A percentile compares a stretch with the other conserved stretches of the same genome.
phyloP scores from a whole-genome alignment of 2,797 vertebrate species.

The Diplodus sargus region DNA sequence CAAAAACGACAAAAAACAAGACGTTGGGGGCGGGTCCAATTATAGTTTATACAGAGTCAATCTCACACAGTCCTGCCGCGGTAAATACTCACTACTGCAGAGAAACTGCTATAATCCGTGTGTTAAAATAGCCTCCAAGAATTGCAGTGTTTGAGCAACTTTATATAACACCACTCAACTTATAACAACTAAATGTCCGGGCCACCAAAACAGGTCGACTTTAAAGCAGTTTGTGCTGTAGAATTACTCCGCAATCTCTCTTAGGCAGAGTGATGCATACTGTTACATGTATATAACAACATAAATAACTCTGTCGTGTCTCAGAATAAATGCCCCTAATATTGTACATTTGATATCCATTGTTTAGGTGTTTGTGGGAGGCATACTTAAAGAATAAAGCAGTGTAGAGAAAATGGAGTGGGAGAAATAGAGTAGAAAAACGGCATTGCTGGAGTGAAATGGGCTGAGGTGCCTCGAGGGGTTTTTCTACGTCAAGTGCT shows the following conservation, averaged over 20 bases:
- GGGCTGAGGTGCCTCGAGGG: conserved; percentile 64
- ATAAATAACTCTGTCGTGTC: neutral
- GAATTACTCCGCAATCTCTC: conserved; percentile 9
- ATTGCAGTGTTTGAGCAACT: neutral
- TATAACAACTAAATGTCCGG: neutral
- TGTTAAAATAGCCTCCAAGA: conserved; percentile 11
- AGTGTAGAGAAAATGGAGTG: conserved; percentile 27
- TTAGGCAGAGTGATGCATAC: neutral
- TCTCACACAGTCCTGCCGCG: neutral
- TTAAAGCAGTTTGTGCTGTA: conserved; percentile 6
- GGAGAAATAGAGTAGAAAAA: conserved; percentile 62
- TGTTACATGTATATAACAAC: neutral
- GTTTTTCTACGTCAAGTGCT: conserved; percentile 65
- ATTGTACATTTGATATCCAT: conserved; percentile 3
- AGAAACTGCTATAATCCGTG: neutral
- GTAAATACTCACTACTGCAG: neutral
- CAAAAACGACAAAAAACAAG: neutral
- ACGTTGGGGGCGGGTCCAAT: no score
- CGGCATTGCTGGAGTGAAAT: conserved; percentile 65
- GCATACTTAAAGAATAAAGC: conserved; percentile 32
- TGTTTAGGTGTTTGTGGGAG: conserved; percentile 20
- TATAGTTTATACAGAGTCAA: conserved; percentile 11
- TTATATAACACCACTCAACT: neutral
- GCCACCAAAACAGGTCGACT: neutral
- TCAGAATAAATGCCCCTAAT: conserved; percentile 2